Evolutionary conservation across 2,113 vertebrate genomes (phyloP).

Genomic region (Pedetes capensis): DNA sequence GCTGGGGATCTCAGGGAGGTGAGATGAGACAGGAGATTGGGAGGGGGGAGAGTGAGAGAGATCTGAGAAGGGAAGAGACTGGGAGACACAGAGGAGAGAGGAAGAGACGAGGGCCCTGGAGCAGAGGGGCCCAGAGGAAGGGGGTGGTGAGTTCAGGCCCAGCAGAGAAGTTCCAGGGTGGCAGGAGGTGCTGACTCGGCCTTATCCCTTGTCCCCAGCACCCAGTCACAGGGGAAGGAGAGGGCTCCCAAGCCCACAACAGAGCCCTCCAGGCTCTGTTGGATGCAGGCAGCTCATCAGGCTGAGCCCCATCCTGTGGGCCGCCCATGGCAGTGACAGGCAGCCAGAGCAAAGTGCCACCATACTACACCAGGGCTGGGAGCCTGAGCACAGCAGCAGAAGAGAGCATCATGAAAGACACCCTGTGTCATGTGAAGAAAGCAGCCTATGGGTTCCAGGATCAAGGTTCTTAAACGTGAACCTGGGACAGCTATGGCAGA

Average conservation of each 20-base stretch:
- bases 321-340: not conserved
- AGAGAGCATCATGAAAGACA: fast-evolving
- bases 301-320: fast-evolving
- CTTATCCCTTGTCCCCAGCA: not conserved
- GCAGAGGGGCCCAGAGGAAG: not conserved
- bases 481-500: fast-evolving
- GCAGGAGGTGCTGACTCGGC: not conserved
- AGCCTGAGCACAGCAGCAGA: not conserved
- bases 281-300: not conserved
- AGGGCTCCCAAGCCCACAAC: too few relatives aligned
- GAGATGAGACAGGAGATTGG: conserved; percentile 40
- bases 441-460: not conserved
- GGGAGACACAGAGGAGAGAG: fast-evolving
- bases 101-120: not conserved
- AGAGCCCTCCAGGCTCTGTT: not conserved
- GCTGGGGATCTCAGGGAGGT: conserved; percentile 32
- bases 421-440: not conserved
- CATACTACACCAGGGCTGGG: not conserved
- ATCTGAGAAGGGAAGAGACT: not conserved
- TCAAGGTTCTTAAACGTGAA: not conserved
- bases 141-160: not conserved
- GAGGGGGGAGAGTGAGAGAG: conserved; percentile 1
- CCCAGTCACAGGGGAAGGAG: not conserved
- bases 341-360: not conserved
- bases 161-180: not conserved